Base-by-base conservation (phyloP, 2,888 invertebrate genomes). In the Heliconius hortense region DNA sequence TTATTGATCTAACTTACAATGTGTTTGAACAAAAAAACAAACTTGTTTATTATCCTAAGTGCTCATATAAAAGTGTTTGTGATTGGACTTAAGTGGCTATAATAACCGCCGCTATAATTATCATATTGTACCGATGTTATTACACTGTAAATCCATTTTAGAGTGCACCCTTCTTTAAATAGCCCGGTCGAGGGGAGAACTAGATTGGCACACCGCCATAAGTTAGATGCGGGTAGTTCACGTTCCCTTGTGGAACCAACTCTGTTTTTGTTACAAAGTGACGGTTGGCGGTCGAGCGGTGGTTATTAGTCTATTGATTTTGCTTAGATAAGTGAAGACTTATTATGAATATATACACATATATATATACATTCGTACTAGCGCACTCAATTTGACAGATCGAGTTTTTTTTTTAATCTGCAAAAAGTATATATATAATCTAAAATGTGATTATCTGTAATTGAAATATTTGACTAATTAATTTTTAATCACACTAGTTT, bases 151-250 rank as follows among this genome's bases (percentile, higher is more conserved):
- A 87, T 89, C 85, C 83, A 85, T 87, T 89, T 86, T 84, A 84
- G 84, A 85, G 66, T 63, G 60, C 91, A 88, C 92, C 92, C 91
- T 89, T 87, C 83, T 88, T 85, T 87, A 89, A 90, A 91, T 88
- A 88, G 86, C 84, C 82, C 83, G 79, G 77, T 83, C 81, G 83
- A 84, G 87, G 90, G 92, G 89, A 86, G 84, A 82, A 84, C 84
- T 89, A 90, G 87, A 90, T 91, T 92, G 91, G 92, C 92, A 87
- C 85, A 78, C 89, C 87, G 86, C 89, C 89, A 90, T 91, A 88
- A 87, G 86, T 85, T 81, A 82, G 82, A 93, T 93, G 93, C 93
- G 92, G 92, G 93, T 86, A 86, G 86, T 87, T 86, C 85, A 82
- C 84, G 82, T 81, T 81, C 82, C 81, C 83, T 84, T 80, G 86